These are phyloP conservation scores for Hylia prasina DNA, from an alignment of 2,113 vertebrate genomes.

Conservation along the genomic window DNA sequence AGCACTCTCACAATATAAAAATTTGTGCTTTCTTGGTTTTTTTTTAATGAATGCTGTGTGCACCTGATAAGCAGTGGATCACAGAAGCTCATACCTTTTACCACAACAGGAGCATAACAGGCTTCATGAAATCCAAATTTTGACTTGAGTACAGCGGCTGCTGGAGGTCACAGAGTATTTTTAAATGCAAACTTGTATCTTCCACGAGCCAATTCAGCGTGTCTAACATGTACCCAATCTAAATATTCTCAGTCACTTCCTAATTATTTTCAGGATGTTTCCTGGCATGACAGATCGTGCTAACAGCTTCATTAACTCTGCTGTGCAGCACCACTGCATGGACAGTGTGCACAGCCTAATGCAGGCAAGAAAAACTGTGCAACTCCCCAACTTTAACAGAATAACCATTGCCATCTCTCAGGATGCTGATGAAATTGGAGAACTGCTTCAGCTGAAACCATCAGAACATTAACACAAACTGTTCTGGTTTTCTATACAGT, in stretches of 20 bases:
- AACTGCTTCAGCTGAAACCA: not conserved
- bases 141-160: not conserved
- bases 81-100: not conserved
- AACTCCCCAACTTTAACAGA: not conserved
- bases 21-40: not conserved
- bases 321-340: not conserved
- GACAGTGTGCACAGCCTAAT: not conserved
- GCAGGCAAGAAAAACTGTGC: not conserved
- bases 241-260: constrained; percentile 25
- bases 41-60: not conserved
- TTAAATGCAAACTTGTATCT: not conserved
- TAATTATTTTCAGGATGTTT: constrained; percentile 32
- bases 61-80: not conserved
- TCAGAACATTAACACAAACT: not conserved
- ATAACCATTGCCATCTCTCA: not conserved
- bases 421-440: not conserved
- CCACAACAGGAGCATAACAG: not conserved
- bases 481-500: not conserved
- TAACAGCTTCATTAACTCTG: constrained; percentile 45
- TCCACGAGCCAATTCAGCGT: not conserved
- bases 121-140: not conserved
- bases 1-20: not conserved
- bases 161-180: not conserved
- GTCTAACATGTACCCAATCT: not conserved
- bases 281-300: constrained; percentile 17